Evolutionary conservation across 2,113 vertebrate species (phyloP).

Genomic region (Solea senegalensis): DNA sequence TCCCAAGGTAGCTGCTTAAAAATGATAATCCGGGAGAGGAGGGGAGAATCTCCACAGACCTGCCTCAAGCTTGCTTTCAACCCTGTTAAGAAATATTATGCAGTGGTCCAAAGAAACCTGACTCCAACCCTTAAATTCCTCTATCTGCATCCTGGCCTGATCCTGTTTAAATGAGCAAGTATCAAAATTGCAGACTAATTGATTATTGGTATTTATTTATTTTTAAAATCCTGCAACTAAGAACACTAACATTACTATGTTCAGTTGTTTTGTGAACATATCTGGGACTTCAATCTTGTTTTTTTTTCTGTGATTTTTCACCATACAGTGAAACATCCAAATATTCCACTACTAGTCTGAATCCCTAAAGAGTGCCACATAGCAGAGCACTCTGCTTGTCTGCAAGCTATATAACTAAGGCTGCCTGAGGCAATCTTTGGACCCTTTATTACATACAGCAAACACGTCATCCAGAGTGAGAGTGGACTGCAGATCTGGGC

Average conservation of each 20-base stretch:
- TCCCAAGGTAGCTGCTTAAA: slow-evolving; percentile 85
- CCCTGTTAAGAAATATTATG: slow-evolving; percentile 85
- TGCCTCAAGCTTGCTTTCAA: slow-evolving; percentile 78
- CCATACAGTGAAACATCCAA: no score
- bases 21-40: slow-evolving; percentile 84
- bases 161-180: slow-evolving; percentile 64
- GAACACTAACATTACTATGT: no score
- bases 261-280: no score
- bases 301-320: no score
- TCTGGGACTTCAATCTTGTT: no score
- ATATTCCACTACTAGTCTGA: slow-evolving; percentile 21
- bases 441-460: slow-evolving; percentile 33
- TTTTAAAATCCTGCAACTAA: no score
- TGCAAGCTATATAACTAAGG: slow-evolving; percentile 29
- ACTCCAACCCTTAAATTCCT: slow-evolving; percentile 77
- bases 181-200: slow-evolving; percentile 50
- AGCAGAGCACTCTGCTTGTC: slow-evolving; percentile 35
- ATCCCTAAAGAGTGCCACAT: slow-evolving; percentile 30
- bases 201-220: no score
- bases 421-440: slow-evolving; percentile 39
- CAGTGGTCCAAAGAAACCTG: slow-evolving; percentile 74
- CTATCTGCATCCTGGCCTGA: slow-evolving; percentile 66
- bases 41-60: slow-evolving; percentile 80
- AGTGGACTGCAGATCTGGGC: slow-evolving; percentile 16
- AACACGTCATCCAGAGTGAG: slow-evolving; percentile 11